phyloP scores from a whole-genome alignment of 2,113 vertebrate genomes.

The Orcinus orca region DNA sequence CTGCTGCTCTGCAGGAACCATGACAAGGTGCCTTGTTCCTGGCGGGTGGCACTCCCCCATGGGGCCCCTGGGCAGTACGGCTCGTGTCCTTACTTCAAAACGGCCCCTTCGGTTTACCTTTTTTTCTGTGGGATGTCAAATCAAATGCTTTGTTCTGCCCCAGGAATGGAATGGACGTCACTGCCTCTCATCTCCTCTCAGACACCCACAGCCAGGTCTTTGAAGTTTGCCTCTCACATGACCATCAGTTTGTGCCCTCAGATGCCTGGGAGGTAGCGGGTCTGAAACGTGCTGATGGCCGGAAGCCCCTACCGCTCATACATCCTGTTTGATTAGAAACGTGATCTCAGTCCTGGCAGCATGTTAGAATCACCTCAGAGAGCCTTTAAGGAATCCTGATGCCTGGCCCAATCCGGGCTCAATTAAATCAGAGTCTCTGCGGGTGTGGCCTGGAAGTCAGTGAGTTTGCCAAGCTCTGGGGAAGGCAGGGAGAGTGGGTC shows the following conservation, averaged over 20 bases:
- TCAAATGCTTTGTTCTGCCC: not conserved
- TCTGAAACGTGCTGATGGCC: not conserved
- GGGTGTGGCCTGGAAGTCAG: not conserved
- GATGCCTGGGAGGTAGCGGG: not conserved
- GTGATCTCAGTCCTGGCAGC: not conserved
- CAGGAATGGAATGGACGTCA: not conserved
- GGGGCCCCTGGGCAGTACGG: accelerated
- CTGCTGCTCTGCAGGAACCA: not conserved
- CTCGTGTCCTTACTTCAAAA: not conserved
- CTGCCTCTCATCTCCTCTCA: not conserved
- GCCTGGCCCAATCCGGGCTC: not conserved
- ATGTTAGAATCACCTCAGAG: not conserved
- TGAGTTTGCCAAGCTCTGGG: not conserved
- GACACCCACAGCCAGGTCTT: not conserved
- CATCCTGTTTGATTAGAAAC: not conserved
- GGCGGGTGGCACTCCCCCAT: not conserved
- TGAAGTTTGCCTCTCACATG: not conserved
- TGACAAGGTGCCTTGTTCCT: not conserved
- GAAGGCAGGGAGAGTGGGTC: not conserved
- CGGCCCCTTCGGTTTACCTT: not conserved
- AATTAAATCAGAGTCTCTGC: not conserved
- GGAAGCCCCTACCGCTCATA: not conserved
- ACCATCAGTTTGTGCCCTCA: not conserved
- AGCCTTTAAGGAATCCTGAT: not conserved
- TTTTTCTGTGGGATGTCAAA: not conserved